Evolutionary conservation across 2,797 vertebrate species (phyloP).

Genomic region (Lacerta agilis): DNA sequence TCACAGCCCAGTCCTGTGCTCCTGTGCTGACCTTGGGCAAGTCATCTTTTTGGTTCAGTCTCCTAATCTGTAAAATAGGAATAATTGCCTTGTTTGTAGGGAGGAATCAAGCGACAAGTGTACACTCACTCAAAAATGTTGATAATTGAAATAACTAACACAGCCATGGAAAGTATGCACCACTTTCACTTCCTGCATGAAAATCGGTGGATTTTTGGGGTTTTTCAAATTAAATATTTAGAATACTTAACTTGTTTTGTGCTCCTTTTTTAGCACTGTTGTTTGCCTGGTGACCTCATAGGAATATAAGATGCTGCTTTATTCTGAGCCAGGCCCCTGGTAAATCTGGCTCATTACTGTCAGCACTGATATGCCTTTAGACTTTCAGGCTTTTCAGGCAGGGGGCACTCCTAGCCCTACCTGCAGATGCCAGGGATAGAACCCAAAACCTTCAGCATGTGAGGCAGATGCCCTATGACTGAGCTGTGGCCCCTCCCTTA

Average conservation of each 20-base stretch:
- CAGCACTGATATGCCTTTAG: no score
- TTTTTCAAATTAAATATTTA: background rate
- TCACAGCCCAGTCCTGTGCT: background rate
- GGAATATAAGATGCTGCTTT: no score
- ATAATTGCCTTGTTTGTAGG: background rate
- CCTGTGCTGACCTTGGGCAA: background rate
- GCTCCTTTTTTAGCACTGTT: background rate
- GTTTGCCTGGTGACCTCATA: background rate
- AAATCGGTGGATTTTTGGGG: background rate
- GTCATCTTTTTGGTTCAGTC: background rate
- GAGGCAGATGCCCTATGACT: no score
- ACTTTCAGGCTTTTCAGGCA: no score
- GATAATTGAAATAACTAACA: no score
- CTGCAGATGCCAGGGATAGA: no score
- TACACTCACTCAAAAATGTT: background rate
- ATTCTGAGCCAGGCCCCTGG: no score
- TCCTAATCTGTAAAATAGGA: background rate
- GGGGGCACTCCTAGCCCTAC: no score
- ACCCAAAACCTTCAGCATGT: no score
- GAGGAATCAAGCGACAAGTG: no score
- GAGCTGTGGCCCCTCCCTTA: no score
- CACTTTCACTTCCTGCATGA: background rate
- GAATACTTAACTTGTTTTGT: background rate
- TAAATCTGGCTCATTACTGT: no score
- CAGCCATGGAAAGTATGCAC: background rate